Percentiles rank a stretch among this genome's conserved stretches.
These are phyloP conservation scores for Cygnus buccinator DNA, from an alignment of 2,113 vertebrate species.

Conservation along the genomic window DNA sequence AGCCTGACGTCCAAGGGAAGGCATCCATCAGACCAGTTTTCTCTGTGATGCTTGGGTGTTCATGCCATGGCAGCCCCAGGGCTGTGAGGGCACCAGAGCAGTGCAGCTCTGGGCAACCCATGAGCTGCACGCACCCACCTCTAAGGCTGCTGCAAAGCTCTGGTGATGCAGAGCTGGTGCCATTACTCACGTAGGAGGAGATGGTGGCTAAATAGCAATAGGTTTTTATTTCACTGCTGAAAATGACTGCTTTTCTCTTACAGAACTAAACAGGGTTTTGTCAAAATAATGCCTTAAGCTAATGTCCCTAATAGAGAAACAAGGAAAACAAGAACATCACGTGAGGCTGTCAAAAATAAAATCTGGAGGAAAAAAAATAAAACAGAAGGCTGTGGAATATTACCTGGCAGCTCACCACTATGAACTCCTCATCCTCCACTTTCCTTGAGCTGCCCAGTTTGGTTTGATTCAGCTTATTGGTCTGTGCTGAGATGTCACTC, in stretches of 20 bases:
- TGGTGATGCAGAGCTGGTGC: not conserved
- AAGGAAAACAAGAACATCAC: not conserved
- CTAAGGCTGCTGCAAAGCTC: not conserved
- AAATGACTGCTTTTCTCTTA: not conserved
- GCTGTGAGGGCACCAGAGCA: fast-evolving
- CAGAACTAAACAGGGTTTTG: not conserved
- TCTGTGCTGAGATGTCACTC: constrained; percentile 55
- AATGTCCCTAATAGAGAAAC: not conserved
- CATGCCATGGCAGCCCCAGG: not conserved
- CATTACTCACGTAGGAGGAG: too few relatives aligned
- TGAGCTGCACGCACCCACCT: not conserved
- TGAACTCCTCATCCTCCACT: constrained; percentile 78
- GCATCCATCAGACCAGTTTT: not conserved
- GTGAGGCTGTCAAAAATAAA: not conserved
- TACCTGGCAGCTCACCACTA: constrained; percentile 85
- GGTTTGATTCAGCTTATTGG: constrained; percentile 67
- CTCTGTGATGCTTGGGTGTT: not conserved
- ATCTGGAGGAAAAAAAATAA: fast-evolving
- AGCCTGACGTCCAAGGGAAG: not conserved
- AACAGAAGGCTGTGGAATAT: not conserved
- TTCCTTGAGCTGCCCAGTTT: constrained; percentile 69
- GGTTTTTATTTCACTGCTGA: not conserved
- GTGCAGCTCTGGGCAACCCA: not conserved
- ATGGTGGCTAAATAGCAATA: not conserved
- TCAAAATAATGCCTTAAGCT: not conserved